Conservation (phyloP, 64 coral and sea anemone genomes). For the Actinia equina region DNA sequence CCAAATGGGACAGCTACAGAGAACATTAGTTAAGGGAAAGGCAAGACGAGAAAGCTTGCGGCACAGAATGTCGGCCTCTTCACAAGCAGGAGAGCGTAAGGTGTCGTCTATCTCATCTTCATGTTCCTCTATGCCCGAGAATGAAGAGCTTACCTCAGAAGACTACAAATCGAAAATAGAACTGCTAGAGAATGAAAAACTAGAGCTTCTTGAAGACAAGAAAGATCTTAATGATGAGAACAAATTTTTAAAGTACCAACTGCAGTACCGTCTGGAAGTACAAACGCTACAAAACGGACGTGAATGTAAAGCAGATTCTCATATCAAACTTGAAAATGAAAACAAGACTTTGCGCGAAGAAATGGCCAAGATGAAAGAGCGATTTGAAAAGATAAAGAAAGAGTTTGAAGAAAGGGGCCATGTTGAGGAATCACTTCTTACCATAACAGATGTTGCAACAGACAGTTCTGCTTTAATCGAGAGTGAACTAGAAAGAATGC, state of each 20-base stretch:
- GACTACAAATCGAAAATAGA: conserved; percentile 46
- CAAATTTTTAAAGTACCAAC: conserved; percentile 78
- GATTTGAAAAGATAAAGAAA: conserved; percentile 46
- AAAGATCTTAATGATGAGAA: conserved; percentile 77
- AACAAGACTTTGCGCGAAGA: conserved; percentile 73
- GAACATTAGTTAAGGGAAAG: conserved; percentile 48
- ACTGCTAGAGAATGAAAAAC: conserved; percentile 50
- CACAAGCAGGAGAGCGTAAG: conserved; percentile 4
- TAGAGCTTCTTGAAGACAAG: conserved; percentile 61
- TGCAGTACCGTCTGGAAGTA: conserved; percentile 69
- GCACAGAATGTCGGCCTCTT: neutral
- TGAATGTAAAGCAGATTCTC: neutral
- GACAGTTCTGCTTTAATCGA: conserved; percentile 26
- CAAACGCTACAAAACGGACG: conserved; percentile 43
- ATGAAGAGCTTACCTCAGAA: conserved; percentile 40
- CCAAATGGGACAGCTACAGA: conserved; percentile 51
- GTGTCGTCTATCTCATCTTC: neutral
- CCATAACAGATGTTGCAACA: conserved; percentile 22
- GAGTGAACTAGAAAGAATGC: conserved; percentile 51
- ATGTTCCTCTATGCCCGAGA: neutral
- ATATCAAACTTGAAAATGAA: conserved; percentile 46
- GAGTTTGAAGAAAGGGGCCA: conserved; percentile 53
- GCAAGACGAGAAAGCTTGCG: conserved; percentile 17
- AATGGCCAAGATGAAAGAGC: conserved; percentile 58
- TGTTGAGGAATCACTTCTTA: conserved; percentile 44